A percentile compares a stretch with the other conserved stretches of the same genome.
phyloP scores from a whole-genome alignment of 2,888 invertebrate genomes.

The Aquatica leii region DNA sequence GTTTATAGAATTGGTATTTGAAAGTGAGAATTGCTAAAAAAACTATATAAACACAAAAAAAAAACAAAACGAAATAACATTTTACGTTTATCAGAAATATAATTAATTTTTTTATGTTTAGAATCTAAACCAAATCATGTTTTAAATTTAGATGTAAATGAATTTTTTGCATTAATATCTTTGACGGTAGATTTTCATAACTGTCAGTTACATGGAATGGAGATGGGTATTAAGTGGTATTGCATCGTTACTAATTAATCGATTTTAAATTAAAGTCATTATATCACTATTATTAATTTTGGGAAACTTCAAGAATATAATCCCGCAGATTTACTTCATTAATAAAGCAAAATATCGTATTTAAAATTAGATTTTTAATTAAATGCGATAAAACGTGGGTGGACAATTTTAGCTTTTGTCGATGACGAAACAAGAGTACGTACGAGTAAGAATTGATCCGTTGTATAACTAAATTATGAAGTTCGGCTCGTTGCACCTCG shows the following conservation, averaged over 20 bases:
- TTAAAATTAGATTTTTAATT: conserved; percentile 27
- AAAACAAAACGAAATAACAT: too few species aligned
- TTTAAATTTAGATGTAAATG: too few species aligned
- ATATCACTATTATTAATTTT: neutral
- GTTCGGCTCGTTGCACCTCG: conserved; percentile 50
- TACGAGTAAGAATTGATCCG: conserved; percentile 44
- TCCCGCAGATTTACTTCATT: neutral
- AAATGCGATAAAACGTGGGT: conserved; percentile 17
- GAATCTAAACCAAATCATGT: too few species aligned
- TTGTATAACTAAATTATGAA: conserved; percentile 52
- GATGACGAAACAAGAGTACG: conserved; percentile 16
- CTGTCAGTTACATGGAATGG: neutral
- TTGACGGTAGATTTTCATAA: too few species aligned
- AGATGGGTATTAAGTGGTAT: neutral
- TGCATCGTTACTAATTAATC: too few species aligned
- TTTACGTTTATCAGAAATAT: too few species aligned
- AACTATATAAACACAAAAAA: too few species aligned
- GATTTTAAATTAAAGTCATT: too few species aligned
- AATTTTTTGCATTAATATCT: too few species aligned
- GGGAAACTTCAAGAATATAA: neutral
- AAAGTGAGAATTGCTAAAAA: too few species aligned
- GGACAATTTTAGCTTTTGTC: conserved; percentile 15
- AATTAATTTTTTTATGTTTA: too few species aligned
- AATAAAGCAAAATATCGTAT: conserved; percentile 3
- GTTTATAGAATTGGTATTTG: too few species aligned